Percentiles rank a stretch among this genome's conserved stretches.
Conservation (phyloP, 37 sponge, comb jelly and placozoan species). For the Oopsacas minuta region DNA sequence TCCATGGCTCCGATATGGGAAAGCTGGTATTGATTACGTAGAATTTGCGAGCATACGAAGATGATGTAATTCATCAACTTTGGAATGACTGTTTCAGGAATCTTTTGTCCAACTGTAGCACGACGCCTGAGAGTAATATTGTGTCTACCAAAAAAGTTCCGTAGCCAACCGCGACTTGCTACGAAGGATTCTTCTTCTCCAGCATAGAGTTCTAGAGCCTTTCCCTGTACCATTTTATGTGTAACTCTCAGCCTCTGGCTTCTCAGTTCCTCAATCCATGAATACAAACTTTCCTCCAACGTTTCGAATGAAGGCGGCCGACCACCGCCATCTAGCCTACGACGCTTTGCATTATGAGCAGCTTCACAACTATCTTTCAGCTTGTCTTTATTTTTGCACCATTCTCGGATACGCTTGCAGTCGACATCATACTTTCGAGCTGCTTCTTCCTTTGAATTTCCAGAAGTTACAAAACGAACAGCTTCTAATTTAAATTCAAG, state of each 20-base stretch:
- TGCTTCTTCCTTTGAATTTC: slow-evolving; percentile 15
- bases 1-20: slow-evolving; percentile 26
- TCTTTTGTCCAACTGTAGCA: slow-evolving; percentile 21
- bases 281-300: neutral
- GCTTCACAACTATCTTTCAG: neutral
- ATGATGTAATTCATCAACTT: slow-evolving; percentile 24
- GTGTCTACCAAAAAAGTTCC: slow-evolving; percentile 24
- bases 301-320: neutral
- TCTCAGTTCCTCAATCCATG: neutral
- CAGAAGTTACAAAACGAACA: neutral
- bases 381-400: slow-evolving; percentile 2
- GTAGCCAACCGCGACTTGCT: slow-evolving; percentile 22
- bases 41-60: neutral
- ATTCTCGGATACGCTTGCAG: slow-evolving; percentile 22
- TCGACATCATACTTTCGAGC: slow-evolving; percentile 22
- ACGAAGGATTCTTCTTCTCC: neutral
- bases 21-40: neutral
- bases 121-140: slow-evolving; percentile 3
- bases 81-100: slow-evolving; percentile 24
- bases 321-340: neutral
- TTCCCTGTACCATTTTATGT: neutral
- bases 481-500: slow-evolving; percentile 19
- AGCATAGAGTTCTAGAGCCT: neutral
- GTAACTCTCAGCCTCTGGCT: neutral
- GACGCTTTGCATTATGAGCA: neutral